These are phyloP conservation scores for Alligator mississippiensis DNA, from an alignment of 2,113 vertebrate species.

Conservation along the genomic window DNA sequence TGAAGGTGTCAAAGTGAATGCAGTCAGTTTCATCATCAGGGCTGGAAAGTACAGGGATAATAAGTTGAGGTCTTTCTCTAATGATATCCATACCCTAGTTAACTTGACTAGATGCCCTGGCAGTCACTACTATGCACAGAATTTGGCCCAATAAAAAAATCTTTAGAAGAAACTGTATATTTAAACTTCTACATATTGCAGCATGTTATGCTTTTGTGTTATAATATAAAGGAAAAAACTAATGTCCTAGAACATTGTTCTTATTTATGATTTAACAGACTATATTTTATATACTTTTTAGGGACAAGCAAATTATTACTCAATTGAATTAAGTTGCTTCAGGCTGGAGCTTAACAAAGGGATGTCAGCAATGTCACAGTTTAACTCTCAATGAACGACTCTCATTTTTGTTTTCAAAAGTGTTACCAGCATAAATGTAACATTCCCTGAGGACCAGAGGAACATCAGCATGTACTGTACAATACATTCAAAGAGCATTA, in stretches of 20 bases:
- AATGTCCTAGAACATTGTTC: background rate
- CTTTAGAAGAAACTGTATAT: background rate
- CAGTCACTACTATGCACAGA: background rate
- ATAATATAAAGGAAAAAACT: background rate
- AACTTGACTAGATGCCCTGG: background rate
- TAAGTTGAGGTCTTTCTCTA: background rate
- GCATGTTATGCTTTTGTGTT: background rate
- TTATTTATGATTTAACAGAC: background rate
- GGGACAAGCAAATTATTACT: background rate
- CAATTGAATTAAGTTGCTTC: background rate
- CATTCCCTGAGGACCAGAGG: background rate
- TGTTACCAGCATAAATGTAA: background rate
- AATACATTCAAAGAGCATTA: background rate
- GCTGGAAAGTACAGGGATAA: background rate
- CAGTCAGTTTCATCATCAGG: background rate
- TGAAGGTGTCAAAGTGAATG: background rate
- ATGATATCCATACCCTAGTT: rapidly evolving
- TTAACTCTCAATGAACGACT: background rate
- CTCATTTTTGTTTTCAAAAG: background rate
- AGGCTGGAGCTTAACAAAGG: background rate
- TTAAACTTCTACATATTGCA: background rate
- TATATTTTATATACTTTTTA: background rate
- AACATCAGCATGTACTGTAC: rapidly evolving
- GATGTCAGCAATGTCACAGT: background rate
- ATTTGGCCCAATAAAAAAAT: background rate